phyloP scores from a whole-genome alignment of 2,113 vertebrate genomes.

The Prochilodus magdalenae region DNA sequence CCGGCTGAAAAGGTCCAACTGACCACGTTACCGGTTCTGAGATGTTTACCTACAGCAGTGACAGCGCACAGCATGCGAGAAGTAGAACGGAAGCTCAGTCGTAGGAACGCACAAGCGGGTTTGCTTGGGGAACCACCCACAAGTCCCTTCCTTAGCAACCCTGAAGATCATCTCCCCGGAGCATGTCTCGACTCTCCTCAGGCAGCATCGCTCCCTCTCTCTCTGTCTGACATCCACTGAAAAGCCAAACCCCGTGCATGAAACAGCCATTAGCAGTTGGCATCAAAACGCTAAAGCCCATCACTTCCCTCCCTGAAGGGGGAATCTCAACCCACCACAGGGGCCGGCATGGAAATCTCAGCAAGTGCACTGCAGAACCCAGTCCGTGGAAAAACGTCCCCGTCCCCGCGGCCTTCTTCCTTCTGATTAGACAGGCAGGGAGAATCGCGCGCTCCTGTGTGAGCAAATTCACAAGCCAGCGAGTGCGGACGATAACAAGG shows the following conservation, averaged over 20 bases:
- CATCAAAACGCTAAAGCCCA: background rate
- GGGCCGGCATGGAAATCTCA: constrained; percentile 5
- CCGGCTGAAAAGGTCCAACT: too few relatives aligned
- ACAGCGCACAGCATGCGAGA: background rate
- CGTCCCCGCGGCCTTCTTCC: background rate
- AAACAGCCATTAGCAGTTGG: background rate
- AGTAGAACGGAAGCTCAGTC: background rate
- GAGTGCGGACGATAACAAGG: constrained; percentile 51
- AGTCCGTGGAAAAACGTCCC: background rate
- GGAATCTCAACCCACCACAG: background rate
- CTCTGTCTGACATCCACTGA: background rate
- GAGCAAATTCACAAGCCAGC: background rate
- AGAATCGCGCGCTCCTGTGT: constrained; percentile 2
- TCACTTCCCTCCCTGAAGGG: background rate
- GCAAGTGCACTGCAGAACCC: background rate
- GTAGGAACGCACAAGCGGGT: background rate
- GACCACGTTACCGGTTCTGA: too few relatives aligned
- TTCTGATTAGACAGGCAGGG: constrained; percentile 20
- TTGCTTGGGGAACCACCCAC: constrained; percentile 25
- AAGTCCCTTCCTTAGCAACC: constrained; percentile 44
- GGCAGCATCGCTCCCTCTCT: background rate
- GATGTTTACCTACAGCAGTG: too few relatives aligned
- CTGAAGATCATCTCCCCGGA: constrained; percentile 30
- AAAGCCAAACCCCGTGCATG: background rate
- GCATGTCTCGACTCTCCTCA: background rate